Evolutionary conservation across 2,113 vertebrate genomes (phyloP).

Genomic region (Brachyistius frenatus): DNA sequence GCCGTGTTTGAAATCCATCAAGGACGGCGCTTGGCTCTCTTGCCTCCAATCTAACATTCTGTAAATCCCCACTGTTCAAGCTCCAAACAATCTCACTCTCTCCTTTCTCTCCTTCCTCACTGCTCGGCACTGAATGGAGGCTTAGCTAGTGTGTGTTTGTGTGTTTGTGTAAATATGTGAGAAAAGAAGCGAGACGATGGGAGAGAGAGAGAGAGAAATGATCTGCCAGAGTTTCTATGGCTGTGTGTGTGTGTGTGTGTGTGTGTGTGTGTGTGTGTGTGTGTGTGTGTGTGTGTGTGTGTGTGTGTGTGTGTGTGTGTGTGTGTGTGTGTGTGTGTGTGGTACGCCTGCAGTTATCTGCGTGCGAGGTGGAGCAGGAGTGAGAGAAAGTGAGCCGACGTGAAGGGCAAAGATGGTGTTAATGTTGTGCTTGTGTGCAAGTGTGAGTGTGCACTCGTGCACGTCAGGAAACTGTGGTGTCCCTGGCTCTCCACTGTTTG

Average conservation of each 20-base stretch:
- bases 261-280: slow-evolving; percentile 18
- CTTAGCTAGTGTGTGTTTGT: slow-evolving; percentile 30
- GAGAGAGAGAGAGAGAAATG: slow-evolving; percentile 35
- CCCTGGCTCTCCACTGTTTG: slow-evolving; percentile 77
- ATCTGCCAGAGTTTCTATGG: slow-evolving; percentile 46
- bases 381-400: slow-evolving; percentile 63
- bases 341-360: slow-evolving; percentile 53
- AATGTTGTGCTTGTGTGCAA: slow-evolving; percentile 44
- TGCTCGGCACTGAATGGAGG: slow-evolving; percentile 30
- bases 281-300: slow-evolving; percentile 15
- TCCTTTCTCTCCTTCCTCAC: slow-evolving; percentile 34
- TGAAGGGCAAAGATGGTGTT: slow-evolving; percentile 65
- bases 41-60: slow-evolving; percentile 38
- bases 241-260: too few species aligned
- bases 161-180: neutral
- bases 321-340: slow-evolving; percentile 29
- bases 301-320: slow-evolving; percentile 35
- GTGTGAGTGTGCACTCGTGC: slow-evolving; percentile 43
- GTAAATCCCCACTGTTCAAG: slow-evolving; percentile 49
- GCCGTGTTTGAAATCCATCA: slow-evolving; percentile 43
- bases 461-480: slow-evolving; percentile 76
- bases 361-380: slow-evolving; percentile 44
- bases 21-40: slow-evolving; percentile 24
- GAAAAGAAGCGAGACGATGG: neutral
- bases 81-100: slow-evolving; percentile 48